A percentile compares a stretch with the other conserved stretches of the same genome.
These are phyloP conservation scores for Eretmocerus hayati DNA, from an alignment of 2,888 invertebrate species.

Conservation along the genomic window DNA sequence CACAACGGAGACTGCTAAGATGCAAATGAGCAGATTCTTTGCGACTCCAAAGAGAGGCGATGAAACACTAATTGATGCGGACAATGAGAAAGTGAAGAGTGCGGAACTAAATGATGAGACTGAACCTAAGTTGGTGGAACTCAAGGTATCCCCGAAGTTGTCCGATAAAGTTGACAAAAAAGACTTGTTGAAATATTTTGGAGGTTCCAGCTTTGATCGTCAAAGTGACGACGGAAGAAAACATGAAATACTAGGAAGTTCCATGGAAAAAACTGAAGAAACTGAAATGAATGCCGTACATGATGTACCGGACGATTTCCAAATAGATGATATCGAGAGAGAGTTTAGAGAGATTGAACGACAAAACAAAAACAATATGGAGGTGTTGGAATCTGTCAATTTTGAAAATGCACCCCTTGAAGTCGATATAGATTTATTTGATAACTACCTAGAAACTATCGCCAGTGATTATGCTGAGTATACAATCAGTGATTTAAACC, in stretches of 20 bases:
- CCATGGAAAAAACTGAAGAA: constrained; percentile 17
- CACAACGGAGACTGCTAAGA: constrained; percentile 35
- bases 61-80: not conserved
- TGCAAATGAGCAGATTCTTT: constrained; percentile 40
- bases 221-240: constrained; percentile 1
- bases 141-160: constrained; percentile 35
- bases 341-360: constrained; percentile 18
- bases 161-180: constrained; percentile 36
- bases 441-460: no score
- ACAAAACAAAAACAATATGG: constrained; percentile 17
- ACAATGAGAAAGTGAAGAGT: not conserved
- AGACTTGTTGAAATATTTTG: constrained; percentile 40
- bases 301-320: constrained; percentile 1
- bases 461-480: no score
- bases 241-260: not conserved
- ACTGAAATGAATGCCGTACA: constrained; percentile 7
- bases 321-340: constrained; percentile 14
- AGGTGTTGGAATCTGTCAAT: constrained; percentile 7
- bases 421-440: no score
- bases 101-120: constrained; percentile 8
- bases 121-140: constrained; percentile 25
- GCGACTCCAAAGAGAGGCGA: not conserved
- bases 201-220: constrained; percentile 7
- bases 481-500: no score
- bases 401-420: no score